Evolutionary conservation across 2,113 vertebrate genomes (phyloP).

Genomic region (Drymodes brunneopygia): DNA sequence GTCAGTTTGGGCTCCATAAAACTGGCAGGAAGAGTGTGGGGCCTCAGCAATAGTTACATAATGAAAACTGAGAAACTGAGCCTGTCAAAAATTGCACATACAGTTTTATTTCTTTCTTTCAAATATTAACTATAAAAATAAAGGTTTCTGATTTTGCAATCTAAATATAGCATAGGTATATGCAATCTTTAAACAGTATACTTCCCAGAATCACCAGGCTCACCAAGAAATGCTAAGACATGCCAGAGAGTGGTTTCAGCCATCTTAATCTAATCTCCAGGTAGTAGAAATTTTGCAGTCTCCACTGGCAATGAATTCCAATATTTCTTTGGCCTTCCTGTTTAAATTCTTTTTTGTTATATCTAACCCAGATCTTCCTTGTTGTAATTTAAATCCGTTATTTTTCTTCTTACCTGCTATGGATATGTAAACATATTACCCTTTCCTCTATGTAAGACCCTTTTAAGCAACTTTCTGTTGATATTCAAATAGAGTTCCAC

Average conservation of each 20-base stretch:
- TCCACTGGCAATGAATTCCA: background rate
- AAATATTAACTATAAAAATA: background rate
- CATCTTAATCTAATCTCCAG: background rate
- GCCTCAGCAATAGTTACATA: background rate
- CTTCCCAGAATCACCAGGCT: background rate
- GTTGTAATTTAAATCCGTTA: background rate
- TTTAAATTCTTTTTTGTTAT: background rate
- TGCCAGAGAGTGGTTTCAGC: background rate
- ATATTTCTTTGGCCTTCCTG: background rate
- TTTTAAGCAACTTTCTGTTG: background rate
- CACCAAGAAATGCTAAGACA: background rate
- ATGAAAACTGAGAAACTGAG: background rate
- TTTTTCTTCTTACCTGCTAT: background rate
- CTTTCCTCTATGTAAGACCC: background rate
- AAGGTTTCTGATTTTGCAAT: background rate
- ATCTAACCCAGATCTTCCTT: background rate
- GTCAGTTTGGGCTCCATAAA: background rate
- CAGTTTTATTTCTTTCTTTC: background rate
- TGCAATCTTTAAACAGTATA: background rate
- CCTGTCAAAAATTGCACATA: background rate
- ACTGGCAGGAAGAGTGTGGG: background rate
- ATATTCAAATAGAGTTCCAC: background rate
- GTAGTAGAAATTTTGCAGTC: background rate
- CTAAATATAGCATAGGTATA: background rate
- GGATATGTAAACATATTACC: background rate